Percentiles rank a stretch among this genome's conserved stretches.
phyloP scores from a whole-genome alignment of 2,888 invertebrate species.

The Lepetodrilus schrolli region DNA sequence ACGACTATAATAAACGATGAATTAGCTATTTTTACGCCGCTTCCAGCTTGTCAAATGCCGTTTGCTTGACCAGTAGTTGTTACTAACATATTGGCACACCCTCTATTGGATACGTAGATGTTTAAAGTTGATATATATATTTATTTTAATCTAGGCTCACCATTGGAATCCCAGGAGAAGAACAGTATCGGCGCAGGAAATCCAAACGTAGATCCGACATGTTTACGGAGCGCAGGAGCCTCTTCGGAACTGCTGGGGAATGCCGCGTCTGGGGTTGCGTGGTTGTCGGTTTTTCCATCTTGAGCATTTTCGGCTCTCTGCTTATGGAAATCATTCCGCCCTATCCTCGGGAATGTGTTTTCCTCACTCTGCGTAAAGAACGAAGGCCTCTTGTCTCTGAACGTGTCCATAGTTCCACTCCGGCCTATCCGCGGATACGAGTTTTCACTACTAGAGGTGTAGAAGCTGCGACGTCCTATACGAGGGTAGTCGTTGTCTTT shows the following conservation, averaged over 20 bases:
- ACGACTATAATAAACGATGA: too few relatives aligned
- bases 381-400: not conserved
- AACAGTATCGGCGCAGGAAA: slow-evolving; percentile 6
- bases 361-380: slow-evolving; percentile 36
- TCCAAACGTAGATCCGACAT: not conserved
- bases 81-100: too few relatives aligned
- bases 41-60: too few relatives aligned
- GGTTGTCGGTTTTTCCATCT: not conserved
- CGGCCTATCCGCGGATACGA: slow-evolving; percentile 45
- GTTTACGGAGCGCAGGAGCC: not conserved
- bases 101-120: too few relatives aligned
- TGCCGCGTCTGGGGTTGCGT: not conserved
- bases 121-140: not conserved
- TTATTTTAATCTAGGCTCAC: not conserved
- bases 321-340: slow-evolving; percentile 8
- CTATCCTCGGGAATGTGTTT: slow-evolving; percentile 34
- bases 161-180: slow-evolving; percentile 18
- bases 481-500: slow-evolving; percentile 46
- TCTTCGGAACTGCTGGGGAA: not conserved
- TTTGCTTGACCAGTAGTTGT: too few relatives aligned
- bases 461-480: slow-evolving; percentile 43
- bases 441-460: slow-evolving; percentile 39
- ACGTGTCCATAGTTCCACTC: not conserved
- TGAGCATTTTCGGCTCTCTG: not conserved
- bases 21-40: too few relatives aligned